Evolutionary conservation across 2,797 vertebrate species (phyloP).

Genomic region (Diplodus sargus): DNA sequence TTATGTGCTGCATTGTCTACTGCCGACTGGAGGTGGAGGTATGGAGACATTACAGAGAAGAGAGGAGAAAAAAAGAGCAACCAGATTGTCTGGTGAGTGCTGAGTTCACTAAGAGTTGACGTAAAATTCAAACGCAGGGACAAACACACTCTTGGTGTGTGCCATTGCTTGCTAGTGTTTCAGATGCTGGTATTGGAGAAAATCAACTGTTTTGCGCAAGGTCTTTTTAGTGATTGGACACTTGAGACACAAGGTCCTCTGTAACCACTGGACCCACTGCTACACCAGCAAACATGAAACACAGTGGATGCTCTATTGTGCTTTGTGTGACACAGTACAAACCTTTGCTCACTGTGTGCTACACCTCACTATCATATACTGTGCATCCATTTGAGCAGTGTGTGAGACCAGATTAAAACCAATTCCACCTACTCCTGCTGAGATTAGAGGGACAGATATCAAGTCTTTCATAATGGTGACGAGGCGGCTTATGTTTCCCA

Average conservation of each 20-base stretch:
- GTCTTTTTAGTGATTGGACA: conserved; percentile 2
- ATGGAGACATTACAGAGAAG: too few relatives aligned
- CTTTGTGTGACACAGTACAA: background rate
- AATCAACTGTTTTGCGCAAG: background rate
- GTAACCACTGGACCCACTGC: background rate
- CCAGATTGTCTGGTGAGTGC: too few relatives aligned
- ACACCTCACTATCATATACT: background rate
- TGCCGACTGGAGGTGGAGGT: too few relatives aligned
- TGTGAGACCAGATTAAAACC: conserved; percentile 14
- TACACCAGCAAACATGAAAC: background rate
- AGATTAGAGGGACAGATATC: conserved; percentile 45
- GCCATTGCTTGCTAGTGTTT: too few relatives aligned
- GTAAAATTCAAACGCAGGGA: too few relatives aligned
- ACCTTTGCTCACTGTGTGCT: too few relatives aligned
- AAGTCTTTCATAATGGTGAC: conserved; percentile 54
- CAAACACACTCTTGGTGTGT: too few relatives aligned
- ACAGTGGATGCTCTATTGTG: too few relatives aligned
- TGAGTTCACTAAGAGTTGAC: too few relatives aligned
- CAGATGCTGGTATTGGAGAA: background rate
- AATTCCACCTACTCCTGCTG: conserved; percentile 36
- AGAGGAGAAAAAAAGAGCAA: too few relatives aligned
- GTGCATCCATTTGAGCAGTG: background rate
- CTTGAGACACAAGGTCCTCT: background rate
- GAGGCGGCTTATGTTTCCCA: conserved; percentile 58
- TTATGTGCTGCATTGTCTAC: too few relatives aligned